phyloP scores from a whole-genome alignment of 2,797 vertebrate species.

The Artibeus jamaicensis region DNA sequence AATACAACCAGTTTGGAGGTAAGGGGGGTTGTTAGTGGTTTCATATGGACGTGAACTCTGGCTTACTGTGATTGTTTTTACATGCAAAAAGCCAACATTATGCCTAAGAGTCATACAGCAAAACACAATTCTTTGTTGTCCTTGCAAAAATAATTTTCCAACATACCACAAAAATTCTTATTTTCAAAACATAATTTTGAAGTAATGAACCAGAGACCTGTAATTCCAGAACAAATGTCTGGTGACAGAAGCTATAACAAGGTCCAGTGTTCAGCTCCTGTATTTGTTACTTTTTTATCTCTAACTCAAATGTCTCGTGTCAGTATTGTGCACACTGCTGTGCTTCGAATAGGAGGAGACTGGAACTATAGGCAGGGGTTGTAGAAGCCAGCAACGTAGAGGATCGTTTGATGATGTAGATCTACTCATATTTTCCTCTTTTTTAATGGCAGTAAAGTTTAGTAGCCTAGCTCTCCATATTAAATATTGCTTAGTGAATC shows the following conservation, averaged over 20 bases:
- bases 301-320: neutral
- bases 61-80: neutral
- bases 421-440: neutral
- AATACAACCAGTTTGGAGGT: neutral
- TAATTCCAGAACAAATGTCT: neutral
- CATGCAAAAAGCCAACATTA: neutral
- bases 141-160: conserved; percentile 10
- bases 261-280: neutral
- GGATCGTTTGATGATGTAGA: neutral
- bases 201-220: neutral
- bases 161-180: neutral
- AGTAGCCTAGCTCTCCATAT: neutral
- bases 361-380: neutral
- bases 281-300: neutral
- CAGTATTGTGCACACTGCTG: neutral
- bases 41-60: neutral
- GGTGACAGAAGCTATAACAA: neutral
- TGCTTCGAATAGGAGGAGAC: neutral
- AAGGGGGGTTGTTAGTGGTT: neutral
- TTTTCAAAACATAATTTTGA: neutral
- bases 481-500: neutral
- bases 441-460: neutral
- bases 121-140: neutral
- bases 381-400: neutral
- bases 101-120: neutral